Evolutionary conservation across 1,140 invertebrate species (phyloP), one percentile per base, ranked within the genome.

Genomic region (Drosophila santomea): DNA sequence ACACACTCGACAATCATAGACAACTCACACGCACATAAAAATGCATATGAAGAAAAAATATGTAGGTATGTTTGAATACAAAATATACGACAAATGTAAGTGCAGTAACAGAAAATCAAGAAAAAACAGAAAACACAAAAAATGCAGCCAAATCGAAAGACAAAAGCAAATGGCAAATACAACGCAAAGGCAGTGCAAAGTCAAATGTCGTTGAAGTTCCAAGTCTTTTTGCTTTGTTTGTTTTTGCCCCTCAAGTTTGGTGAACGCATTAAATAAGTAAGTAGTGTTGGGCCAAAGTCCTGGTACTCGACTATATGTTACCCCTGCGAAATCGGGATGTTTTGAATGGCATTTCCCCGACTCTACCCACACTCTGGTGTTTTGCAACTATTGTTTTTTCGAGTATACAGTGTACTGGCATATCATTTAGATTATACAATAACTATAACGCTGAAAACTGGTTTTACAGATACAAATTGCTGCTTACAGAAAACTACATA

Each of bases 1-100:
- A 63, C 32, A 72, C 12, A 66, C 17, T 12, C 17, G 71, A 73
- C 79, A 50, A 52, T 51, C 32, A 36, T 66, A 82, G 67, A 74
- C 81, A 71, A 71, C 67, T 78, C 74, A 85, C 82, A 89, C 84
- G 84, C 83, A 86, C 60, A 83, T 83, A 58, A 80, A 85, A 86
- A 73, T 83, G 79, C 84, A 89, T 89, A 83, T 83, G 84, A 73
- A 82, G 64, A 78, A 72, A 81, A 85, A 73, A 61, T 64, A 69
- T 60, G 45, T 73, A 36, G n/a, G 55, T 74, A 68, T 64, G 45
- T 75, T 25, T 83, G 73, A 69, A 86, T 75, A 81, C 68, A 68
- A 64, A 72, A 54, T 61, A 55, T 62, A 61, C 62, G 73, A 74
- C 68, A 81, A 73, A 63, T 45, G 69, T 72, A 69, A 81, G 58